A percentile compares a stretch with the other conserved stretches of the same genome.
These are phyloP conservation scores for Bothrops alternatus DNA, from an alignment of 2,797 vertebrate genomes.

Conservation along the genomic window DNA sequence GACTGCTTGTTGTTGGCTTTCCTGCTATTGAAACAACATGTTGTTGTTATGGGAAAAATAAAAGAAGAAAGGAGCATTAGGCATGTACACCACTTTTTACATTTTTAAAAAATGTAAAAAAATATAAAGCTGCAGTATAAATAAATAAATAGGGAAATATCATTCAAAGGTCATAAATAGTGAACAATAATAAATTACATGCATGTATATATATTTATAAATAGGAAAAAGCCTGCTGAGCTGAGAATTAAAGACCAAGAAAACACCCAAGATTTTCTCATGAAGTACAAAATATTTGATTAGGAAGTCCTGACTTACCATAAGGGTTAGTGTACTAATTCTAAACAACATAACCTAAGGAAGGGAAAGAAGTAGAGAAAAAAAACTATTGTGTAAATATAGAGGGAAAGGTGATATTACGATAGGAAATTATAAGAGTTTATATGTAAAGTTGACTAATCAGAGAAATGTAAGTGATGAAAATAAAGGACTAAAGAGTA, in stretches of 20 bases:
- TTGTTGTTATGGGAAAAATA: not conserved
- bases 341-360: not conserved
- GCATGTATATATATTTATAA: too few relatives aligned
- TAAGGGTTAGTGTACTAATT: not conserved
- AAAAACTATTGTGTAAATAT: not conserved
- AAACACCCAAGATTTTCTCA: not conserved
- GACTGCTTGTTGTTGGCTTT: not conserved
- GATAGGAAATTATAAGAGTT: not conserved
- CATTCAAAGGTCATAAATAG: not conserved
- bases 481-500: not conserved
- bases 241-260: not conserved
- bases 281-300: not conserved
- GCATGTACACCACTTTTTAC: not conserved
- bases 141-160: not conserved
- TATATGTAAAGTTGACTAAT: not conserved
- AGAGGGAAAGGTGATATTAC: not conserved
- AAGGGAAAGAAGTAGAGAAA: not conserved
- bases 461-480: not conserved
- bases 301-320: not conserved
- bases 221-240: not conserved
- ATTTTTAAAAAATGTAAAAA: not conserved
- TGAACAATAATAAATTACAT: not conserved
- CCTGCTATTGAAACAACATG: not conserved
- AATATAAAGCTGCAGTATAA: not conserved
- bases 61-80: not conserved